Conservation (phyloP, 2,888 invertebrate genomes). For the Pollenia labialis region DNA sequence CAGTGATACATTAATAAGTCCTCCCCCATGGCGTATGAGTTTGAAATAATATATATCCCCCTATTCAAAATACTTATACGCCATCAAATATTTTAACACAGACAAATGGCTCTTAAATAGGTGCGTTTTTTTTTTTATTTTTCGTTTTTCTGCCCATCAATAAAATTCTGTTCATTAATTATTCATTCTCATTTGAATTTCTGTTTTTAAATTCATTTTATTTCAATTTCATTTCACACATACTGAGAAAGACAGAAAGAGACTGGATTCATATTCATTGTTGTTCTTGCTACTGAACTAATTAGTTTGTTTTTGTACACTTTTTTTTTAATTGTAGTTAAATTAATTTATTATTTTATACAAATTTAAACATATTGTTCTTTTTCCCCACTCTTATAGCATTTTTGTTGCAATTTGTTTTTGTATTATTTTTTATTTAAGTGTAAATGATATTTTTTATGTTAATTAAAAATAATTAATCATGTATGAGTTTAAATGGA, state of each 20-base stretch:
- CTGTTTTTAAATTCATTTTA: conserved; percentile 12
- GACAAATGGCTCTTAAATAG: background rate
- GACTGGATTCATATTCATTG: background rate
- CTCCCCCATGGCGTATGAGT: conserved; percentile 14
- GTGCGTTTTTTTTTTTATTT: background rate
- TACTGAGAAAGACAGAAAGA: background rate
- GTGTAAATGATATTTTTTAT: conserved; percentile 33
- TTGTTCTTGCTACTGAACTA: conserved; percentile 27
- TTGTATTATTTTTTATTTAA: background rate
- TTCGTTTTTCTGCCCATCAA: background rate
- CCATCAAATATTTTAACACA: background rate
- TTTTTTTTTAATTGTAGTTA: background rate
- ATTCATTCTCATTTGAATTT: conserved; percentile 12
- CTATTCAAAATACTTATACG: conserved; percentile 25
- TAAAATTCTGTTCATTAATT: background rate
- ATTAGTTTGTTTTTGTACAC: conserved; percentile 33
- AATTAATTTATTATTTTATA: conserved; percentile 21
- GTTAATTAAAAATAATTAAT: conserved; percentile 51
- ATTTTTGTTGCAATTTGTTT: background rate
- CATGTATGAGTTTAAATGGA: conserved; percentile 30
- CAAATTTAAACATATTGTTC: conserved; percentile 21
- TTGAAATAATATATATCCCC: background rate
- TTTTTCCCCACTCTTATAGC: background rate
- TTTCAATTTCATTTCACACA: conserved; percentile 13
- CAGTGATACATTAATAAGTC: background rate